phyloP scores from a whole-genome alignment of 2,888 invertebrate species.

The Pyrocoelia pectoralis region DNA sequence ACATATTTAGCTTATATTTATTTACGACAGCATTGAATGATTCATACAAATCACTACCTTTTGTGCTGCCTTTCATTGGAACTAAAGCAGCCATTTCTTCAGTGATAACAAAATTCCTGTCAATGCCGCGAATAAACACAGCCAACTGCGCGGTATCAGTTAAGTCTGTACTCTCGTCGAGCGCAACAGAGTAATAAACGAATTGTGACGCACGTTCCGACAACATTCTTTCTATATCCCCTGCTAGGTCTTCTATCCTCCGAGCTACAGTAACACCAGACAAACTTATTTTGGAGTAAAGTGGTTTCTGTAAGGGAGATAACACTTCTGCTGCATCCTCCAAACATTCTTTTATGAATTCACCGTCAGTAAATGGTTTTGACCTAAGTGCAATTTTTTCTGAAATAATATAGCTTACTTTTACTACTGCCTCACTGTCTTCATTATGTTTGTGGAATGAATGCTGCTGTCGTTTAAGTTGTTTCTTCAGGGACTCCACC shows the following conservation, averaged over 20 bases:
- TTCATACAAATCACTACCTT: too few relatives aligned
- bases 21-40: too few relatives aligned
- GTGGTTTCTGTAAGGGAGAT: neutral
- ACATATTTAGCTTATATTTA: too few relatives aligned
- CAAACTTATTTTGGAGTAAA: slow-evolving; percentile 1
- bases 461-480: too few relatives aligned
- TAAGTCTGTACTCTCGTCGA: slow-evolving; percentile 6
- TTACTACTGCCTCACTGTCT: too few relatives aligned
- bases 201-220: slow-evolving; percentile 1
- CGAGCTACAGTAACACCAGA: neutral
- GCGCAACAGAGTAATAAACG: neutral
- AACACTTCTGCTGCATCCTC: slow-evolving; percentile 3
- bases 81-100: neutral
- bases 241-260: neutral
- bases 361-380: slow-evolving; percentile 1
- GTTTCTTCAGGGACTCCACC: too few relatives aligned
- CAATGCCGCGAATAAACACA: slow-evolving; percentile 3
- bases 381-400: neutral
- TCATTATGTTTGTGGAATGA: too few relatives aligned
- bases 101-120: neutral
- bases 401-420: neutral
- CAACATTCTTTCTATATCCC: neutral
- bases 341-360: neutral
- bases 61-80: too few relatives aligned
- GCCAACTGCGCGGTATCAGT: slow-evolving; percentile 5